These are phyloP conservation scores for Phasianus colchicus DNA, from an alignment of 2,113 vertebrate species.

Conservation along the genomic window DNA sequence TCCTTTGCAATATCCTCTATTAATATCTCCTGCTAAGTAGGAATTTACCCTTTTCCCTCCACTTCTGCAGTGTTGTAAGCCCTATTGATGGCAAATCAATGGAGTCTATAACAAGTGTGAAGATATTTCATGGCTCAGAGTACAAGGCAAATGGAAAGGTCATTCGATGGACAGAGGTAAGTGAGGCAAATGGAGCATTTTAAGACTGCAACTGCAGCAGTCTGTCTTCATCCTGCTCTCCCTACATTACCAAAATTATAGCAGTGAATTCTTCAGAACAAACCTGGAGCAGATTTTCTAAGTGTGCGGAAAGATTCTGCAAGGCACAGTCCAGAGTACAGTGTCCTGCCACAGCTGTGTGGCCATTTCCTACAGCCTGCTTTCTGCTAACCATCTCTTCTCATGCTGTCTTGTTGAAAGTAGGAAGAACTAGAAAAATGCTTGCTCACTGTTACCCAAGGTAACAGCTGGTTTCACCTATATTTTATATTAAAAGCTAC, in stretches of 20 bases:
- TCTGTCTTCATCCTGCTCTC: not conserved
- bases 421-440: fast-evolving
- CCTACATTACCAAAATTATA: not conserved
- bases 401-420: fast-evolving
- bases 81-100: constrained; percentile 97
- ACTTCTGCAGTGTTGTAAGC: constrained; percentile 86
- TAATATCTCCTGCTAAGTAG: not conserved
- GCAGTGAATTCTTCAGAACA: not conserved
- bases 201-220: not conserved
- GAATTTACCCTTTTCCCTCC: not conserved
- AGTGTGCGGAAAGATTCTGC: not conserved
- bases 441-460: not conserved
- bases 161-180: constrained; percentile 97
- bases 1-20: not conserved
- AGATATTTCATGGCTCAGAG: constrained; percentile 98
- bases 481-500: not conserved
- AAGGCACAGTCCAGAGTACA: fast-evolving
- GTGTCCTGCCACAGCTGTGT: fast-evolving
- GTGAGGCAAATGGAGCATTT: not conserved
- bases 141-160: constrained; percentile 98
- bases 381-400: not conserved
- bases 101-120: constrained; percentile 96
- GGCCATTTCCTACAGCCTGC: not conserved
- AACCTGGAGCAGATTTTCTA: not conserved
- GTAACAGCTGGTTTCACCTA: not conserved